Conservation (phyloP, 2,888 invertebrate genomes). For the Pharmacophagus antenor region DNA sequence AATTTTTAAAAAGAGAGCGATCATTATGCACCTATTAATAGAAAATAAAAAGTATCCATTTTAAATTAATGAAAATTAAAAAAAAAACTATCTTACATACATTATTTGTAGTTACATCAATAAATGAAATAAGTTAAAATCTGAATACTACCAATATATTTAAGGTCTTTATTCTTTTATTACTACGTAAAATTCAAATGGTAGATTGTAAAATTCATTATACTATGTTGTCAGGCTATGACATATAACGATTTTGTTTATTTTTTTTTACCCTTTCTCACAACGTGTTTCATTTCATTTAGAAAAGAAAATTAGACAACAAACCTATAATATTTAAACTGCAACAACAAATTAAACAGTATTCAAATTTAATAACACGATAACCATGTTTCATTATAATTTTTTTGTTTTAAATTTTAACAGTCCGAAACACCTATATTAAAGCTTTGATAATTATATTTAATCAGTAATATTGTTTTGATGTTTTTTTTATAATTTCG, state of each 20-base stretch:
- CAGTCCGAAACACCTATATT: too few species aligned
- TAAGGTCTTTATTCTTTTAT: too few species aligned
- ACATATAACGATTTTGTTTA: neutral
- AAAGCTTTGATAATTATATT: neutral
- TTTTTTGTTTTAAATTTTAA: neutral
- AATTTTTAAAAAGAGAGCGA: neutral
- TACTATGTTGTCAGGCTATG: too few species aligned
- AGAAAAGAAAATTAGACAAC: neutral
- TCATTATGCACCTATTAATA: too few species aligned
- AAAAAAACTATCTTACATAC: neutral
- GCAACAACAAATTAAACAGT: neutral
- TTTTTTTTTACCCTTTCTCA: neutral
- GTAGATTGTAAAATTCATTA: neutral
- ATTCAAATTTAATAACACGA: too few species aligned
- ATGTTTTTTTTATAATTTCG: neutral
- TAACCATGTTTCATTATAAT: too few species aligned
- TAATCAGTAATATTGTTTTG: neutral
- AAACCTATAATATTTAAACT: neutral
- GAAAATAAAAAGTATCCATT: too few species aligned
- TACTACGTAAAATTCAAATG: too few species aligned
- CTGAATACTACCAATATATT: neutral
- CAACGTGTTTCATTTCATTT: neutral
- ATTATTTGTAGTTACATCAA: neutral
- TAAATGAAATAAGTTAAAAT: neutral
- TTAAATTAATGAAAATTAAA: too few species aligned